Base-by-base conservation (phyloP, 2,888 invertebrate species). In the Drosophila siamana region DNA sequence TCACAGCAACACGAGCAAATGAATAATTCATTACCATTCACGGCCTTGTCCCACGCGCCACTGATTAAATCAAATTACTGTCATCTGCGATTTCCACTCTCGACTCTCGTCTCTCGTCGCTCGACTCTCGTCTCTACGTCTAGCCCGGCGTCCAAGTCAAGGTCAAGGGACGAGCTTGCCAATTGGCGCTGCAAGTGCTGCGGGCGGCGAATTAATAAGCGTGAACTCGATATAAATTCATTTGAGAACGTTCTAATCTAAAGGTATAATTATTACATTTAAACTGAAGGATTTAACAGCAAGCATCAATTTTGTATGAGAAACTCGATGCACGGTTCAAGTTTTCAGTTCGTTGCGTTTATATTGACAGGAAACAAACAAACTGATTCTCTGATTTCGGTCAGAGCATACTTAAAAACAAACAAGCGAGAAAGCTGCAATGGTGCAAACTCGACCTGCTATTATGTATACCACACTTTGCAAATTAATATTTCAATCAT, bases 61-160 rank as follows among this genome's bases (percentile, higher is more conserved):
- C 63, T 70, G 74, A 83, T 80, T 80, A 71, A 81, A 80, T 81
- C 71, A 77, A 81, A 77, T 83, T 70, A 65, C 64, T 19, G 65
- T 57, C 30, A 11, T 16, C 19, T 9, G 6, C 38, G 59, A 44
- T 36, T 52, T 16, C 11, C 19, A 41, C 15, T 55, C n/a, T n/a
- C n/a, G n/a, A n/a, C n/a, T n/a, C n/a, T n/a, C n/a, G n/a, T n/a
- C n/a, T n/a, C n/a, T n/a, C n/a, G n/a, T n/a, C n/a, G n/a, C n/a
- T n/a, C n/a, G n/a, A n/a, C n/a, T n/a, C n/a, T n/a, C n/a, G n/a
- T n/a, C n/a, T n/a, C n/a, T 36, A 4, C 44, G 36, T 52, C 19
- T 11, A 40, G 41, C 4, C 26, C 24, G 44, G 30, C 43, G 63
- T 38, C 52, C 50, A 36, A 55, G 40, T 43, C 77, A 66, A 66